phyloP scores from a whole-genome alignment of 2,888 invertebrate genomes.

The Physocephala rufipes region DNA sequence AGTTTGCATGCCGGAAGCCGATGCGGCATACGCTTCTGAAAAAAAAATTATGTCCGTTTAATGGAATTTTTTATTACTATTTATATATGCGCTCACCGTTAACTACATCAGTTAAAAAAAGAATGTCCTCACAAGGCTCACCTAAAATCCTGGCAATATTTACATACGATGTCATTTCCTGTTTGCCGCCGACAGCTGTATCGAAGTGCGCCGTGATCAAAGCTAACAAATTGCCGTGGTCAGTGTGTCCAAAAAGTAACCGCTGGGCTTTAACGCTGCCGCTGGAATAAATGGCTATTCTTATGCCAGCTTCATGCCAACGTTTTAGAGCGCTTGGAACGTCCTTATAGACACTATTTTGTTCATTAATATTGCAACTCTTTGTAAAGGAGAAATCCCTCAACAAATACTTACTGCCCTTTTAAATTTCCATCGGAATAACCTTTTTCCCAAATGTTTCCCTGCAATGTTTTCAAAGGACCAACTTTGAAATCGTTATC shows the following conservation, averaged over 20 bases:
- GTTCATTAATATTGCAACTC: too few relatives aligned
- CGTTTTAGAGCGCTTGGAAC: conserved; percentile 78
- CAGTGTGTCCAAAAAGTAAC: conserved; percentile 81
- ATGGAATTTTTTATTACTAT: background rate
- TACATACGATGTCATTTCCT: conserved; percentile 79
- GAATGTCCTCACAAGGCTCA: conserved; percentile 70
- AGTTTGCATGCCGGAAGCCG: conserved; percentile 75
- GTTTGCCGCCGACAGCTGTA: conserved; percentile 84
- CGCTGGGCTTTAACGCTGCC: conserved; percentile 92
- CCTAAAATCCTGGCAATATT: conserved; percentile 77
- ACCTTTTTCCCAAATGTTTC: conserved; percentile 87
- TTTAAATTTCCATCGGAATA: conserved; percentile 80
- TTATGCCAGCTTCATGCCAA: conserved; percentile 75
- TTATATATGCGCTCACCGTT: conserved; percentile 70
- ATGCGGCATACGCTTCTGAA: conserved; percentile 86
- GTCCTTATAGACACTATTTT: conserved; percentile 84
- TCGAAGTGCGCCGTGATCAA: conserved; percentile 85
- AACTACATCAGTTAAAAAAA: conserved; percentile 88
- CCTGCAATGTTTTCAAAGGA: conserved; percentile 88
- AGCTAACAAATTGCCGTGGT: conserved; percentile 79
- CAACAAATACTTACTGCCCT: conserved; percentile 81
- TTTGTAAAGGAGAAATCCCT: background rate
- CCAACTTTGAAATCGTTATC: conserved; percentile 80
- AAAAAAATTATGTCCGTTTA: conserved; percentile 40
- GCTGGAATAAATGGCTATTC: conserved; percentile 89